phyloP scores from a whole-genome alignment of 2,113 vertebrate species.

The Caracal caracal region DNA sequence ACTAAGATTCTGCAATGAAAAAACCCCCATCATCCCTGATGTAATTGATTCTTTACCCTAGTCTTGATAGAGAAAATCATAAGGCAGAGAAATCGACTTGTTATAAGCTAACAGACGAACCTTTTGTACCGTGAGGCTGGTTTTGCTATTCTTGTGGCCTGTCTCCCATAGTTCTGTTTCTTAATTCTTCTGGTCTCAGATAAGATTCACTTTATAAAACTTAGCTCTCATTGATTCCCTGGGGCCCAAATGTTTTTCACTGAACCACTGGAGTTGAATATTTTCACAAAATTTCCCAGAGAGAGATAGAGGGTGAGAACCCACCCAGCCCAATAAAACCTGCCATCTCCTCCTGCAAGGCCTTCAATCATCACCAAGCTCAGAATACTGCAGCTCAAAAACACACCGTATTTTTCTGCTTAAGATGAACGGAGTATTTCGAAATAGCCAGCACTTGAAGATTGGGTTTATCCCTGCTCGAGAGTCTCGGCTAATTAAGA shows the following conservation, averaged over 20 bases:
- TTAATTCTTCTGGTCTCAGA: slow-evolving; percentile 68
- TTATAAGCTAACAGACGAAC: background rate
- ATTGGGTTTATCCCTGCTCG: slow-evolving; percentile 14
- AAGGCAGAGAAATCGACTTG: background rate
- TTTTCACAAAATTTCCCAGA: slow-evolving; percentile 73
- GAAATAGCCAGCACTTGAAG: slow-evolving; percentile 30
- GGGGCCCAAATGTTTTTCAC: slow-evolving; percentile 56
- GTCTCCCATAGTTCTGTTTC: slow-evolving; percentile 19
- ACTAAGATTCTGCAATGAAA: background rate
- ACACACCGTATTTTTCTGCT: slow-evolving; percentile 38
- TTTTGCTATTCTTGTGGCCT: slow-evolving; percentile 5
- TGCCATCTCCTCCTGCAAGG: slow-evolving; percentile 45
- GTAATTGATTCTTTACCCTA: background rate
- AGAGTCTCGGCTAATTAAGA: slow-evolving; percentile 30
- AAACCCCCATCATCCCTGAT: background rate
- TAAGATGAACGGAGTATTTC: slow-evolving; percentile 22
- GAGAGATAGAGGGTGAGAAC: slow-evolving; percentile 56
- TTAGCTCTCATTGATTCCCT: slow-evolving; percentile 63
- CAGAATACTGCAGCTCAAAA: slow-evolving; percentile 1
- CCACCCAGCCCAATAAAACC: slow-evolving; percentile 56
- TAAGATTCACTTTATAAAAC: slow-evolving; percentile 64
- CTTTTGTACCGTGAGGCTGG: background rate
- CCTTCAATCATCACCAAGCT: slow-evolving; percentile 40
- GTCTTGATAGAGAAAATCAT: background rate
- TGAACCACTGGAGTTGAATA: slow-evolving; percentile 52